These are phyloP conservation scores for Malurus alboscapulatus DNA, from an alignment of 2,113 vertebrate species.

Conservation along the genomic window DNA sequence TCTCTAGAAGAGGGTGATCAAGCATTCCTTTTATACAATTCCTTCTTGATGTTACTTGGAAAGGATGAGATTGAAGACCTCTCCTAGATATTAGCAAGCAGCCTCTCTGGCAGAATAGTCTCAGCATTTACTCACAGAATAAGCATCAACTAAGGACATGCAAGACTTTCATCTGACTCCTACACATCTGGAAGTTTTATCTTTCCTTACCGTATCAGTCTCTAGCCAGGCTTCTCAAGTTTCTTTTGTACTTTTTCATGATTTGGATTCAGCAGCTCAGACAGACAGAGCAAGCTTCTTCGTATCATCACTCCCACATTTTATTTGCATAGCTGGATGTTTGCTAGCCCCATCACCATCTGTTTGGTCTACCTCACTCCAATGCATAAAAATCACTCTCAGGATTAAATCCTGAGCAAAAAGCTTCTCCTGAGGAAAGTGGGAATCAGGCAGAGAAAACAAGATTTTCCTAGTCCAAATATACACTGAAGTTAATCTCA, in stretches of 20 bases:
- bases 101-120: background rate
- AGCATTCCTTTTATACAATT: background rate
- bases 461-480: background rate
- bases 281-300: rapidly evolving
- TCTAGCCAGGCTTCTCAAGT: background rate
- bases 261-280: background rate
- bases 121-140: background rate
- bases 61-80: background rate
- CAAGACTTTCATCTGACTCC: background rate
- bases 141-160: background rate
- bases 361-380: background rate
- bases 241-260: rapidly evolving
- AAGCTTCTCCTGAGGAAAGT: background rate
- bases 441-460: background rate
- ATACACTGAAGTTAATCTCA: background rate
- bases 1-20: background rate
- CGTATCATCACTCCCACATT: background rate
- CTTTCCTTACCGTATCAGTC: rapidly evolving
- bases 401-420: background rate
- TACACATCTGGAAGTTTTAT: background rate
- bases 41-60: background rate
- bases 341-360: background rate
- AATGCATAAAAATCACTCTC: background rate
- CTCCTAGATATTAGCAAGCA: background rate
- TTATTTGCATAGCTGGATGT: background rate